Percentiles rank a stretch among this genome's conserved stretches.
Conservation (phyloP, 2,888 invertebrate species). For the Antheraea yamamai region DNA sequence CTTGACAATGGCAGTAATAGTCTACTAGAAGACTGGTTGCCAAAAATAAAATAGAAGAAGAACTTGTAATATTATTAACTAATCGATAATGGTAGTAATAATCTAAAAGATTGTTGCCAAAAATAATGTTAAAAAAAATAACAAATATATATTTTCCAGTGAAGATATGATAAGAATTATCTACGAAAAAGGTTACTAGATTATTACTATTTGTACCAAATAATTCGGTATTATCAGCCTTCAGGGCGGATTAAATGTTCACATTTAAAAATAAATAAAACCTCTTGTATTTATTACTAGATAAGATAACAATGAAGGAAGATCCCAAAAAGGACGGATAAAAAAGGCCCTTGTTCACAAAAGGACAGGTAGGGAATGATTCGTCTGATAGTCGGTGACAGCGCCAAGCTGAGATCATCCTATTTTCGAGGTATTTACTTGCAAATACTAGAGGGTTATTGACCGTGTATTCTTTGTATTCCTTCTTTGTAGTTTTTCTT, state of each 20-base stretch:
- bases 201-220: neutral
- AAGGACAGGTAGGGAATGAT: conserved; percentile 58
- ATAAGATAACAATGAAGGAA: conserved; percentile 48
- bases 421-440: conserved; percentile 42
- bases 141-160: neutral
- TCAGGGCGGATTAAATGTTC: neutral
- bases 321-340: conserved; percentile 58
- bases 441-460: conserved; percentile 22
- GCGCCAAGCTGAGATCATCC: conserved; percentile 55
- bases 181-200: neutral
- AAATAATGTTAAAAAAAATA: no score
- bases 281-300: conserved; percentile 31
- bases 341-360: conserved; percentile 58
- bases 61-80: no score
- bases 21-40: no score
- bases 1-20: no score
- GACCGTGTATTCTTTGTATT: conserved; percentile 15
- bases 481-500: neutral
- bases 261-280: conserved; percentile 20
- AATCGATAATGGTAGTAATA: no score
- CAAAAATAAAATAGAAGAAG: no score
- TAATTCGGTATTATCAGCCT: neutral
- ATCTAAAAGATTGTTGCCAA: no score
- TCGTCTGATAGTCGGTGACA: conserved; percentile 52
- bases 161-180: neutral